phyloP scores from a whole-genome alignment of 2,888 invertebrate genomes.

The Melipona beecheii region DNA sequence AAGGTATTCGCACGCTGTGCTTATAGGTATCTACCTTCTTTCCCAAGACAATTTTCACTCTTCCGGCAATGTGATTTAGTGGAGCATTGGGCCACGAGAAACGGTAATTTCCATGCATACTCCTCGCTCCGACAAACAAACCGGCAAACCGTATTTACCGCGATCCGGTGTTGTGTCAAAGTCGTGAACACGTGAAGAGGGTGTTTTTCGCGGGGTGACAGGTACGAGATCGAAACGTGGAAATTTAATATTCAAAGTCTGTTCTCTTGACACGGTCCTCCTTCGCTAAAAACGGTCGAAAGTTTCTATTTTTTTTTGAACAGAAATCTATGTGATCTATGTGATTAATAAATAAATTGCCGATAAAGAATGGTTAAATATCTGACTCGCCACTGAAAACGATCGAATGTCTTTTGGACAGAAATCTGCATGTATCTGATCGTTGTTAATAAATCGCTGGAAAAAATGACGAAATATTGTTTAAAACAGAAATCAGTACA shows the following conservation, averaged over 20 bases:
- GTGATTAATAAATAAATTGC: no score
- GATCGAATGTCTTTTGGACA: background rate
- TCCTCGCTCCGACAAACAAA: conserved; percentile 51
- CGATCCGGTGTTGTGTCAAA: conserved; percentile 37
- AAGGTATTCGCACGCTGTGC: conserved; percentile 49
- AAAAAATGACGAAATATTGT: background rate
- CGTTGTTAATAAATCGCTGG: no score
- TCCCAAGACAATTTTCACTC: conserved; percentile 72
- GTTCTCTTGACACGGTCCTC: background rate
- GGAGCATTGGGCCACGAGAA: conserved; percentile 52
- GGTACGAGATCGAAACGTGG: no score
- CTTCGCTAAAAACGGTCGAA: no score
- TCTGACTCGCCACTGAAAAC: background rate
- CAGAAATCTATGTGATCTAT: no score
- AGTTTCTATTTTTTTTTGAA: no score
- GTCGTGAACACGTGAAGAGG: conserved; percentile 29
- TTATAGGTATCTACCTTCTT: conserved; percentile 59
- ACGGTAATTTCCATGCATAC: conserved; percentile 66
- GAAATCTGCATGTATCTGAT: no score
- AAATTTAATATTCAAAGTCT: background rate
- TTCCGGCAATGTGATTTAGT: conserved; percentile 68
- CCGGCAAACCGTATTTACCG: conserved; percentile 48
- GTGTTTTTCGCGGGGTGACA: conserved; percentile 1
- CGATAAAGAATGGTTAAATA: no score
- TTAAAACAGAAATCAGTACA: background rate